Evolutionary conservation across 2,888 invertebrate species (phyloP).

Genomic region (Andrena camellia): DNA sequence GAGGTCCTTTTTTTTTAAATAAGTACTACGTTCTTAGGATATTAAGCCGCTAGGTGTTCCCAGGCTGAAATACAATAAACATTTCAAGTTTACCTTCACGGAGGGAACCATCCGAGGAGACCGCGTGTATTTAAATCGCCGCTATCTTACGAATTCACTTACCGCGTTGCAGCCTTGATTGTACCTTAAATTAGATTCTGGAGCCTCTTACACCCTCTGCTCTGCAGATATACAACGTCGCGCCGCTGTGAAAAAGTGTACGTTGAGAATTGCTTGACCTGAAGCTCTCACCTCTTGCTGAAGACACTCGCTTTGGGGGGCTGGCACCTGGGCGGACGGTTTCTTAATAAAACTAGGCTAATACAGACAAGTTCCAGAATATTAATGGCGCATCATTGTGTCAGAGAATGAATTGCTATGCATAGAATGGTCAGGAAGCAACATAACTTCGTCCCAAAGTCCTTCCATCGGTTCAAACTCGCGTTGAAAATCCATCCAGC

Average conservation of each 20-base stretch:
- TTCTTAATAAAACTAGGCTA: background rate
- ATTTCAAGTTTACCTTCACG: slow-evolving; percentile 1
- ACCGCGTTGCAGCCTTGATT: slow-evolving; percentile 26
- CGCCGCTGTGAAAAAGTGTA: slow-evolving; percentile 13
- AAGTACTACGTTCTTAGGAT: too few species aligned
- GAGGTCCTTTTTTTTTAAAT: too few species aligned
- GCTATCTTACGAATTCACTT: slow-evolving; percentile 42
- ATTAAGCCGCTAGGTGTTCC: too few species aligned
- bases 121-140: background rate
- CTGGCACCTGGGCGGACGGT: background rate
- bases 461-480: too few species aligned
- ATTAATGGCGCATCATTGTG: background rate
- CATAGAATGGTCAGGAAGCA: too few species aligned
- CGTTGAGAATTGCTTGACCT: slow-evolving; percentile 15
- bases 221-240: slow-evolving; percentile 8
- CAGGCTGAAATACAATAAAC: too few species aligned
- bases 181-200: slow-evolving; percentile 44
- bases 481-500: too few species aligned
- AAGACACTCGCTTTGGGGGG: background rate
- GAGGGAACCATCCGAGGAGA: background rate
- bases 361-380: background rate
- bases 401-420: too few species aligned
- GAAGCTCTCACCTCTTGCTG: background rate
- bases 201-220: slow-evolving; percentile 10
- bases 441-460: too few species aligned